Base-by-base conservation (phyloP, 2,797 vertebrate species). In the Myotis pilosus region DNA sequence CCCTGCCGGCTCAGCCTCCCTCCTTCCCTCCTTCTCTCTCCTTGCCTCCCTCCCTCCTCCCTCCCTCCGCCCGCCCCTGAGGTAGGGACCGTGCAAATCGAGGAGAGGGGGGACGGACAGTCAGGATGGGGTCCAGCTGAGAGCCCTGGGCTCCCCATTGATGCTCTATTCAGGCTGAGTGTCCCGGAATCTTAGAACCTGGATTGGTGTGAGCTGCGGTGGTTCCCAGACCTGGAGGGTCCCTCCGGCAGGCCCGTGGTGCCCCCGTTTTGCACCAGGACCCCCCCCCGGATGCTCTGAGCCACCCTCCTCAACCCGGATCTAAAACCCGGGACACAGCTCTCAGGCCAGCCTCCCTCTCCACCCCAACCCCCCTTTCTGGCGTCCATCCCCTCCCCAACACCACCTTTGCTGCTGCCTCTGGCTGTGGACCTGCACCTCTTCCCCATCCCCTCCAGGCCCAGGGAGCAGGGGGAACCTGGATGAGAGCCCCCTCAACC, bases 321-420 rank as follows among this genome's bases (percentile, higher is more conserved):
- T 97, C 97, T 97, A 93, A 97, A 96, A 96, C 95, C 94, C 44
- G 33, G 96, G 93, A 95, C 92, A 94, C 84, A 93, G 95, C 96
- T 94, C 91, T 96, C 95, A 80, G 93, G 94, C 97, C 94, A 97
- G 97, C 96, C 95, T 97, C 95, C 96, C 96, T 97, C 96, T 96
- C 94, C 79, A 95, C 97, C 94, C 96, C 89, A 92, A 96, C 95
- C 94, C 92, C 95, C 94, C 95, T 96, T 96, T 94, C 96, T 95
- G 92, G 92, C 95, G 82, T 92, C 92, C 96, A 96, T 96, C 94
- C 96, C 96, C 94, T 97, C 92, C 97, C 92, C 95, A 97, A 89
- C 94, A 96, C 94, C 94, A 96, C 96, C 97, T 96, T 96, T 97
- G 85, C 95, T 96, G 96, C 94, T 96, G 95, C 95, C 94, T 96